phyloP scores from a whole-genome alignment of 2,113 vertebrate genomes.

The Poeciliopsis turrubarensis region DNA sequence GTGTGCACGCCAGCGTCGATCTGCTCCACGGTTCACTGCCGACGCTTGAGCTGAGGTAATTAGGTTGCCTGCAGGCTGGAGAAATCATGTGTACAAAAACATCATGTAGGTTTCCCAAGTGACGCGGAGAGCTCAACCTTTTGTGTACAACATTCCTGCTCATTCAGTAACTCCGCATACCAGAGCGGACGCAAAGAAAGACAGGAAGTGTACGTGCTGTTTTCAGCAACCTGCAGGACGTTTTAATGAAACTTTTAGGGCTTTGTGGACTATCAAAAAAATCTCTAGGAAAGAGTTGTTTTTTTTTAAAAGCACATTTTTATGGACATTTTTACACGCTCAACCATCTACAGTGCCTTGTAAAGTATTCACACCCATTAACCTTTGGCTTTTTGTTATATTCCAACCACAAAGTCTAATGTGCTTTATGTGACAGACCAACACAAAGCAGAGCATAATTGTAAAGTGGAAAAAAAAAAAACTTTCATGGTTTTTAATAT shows the following conservation, averaged over 20 bases:
- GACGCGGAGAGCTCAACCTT: constrained; percentile 72
- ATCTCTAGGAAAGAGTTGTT: background rate
- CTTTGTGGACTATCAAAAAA: constrained; percentile 2
- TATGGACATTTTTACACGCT: background rate
- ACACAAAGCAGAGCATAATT: background rate
- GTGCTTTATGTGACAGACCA: background rate
- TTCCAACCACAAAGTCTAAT: background rate
- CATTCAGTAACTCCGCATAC: constrained; percentile 68
- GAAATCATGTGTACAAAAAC: constrained; percentile 78
- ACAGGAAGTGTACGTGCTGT: constrained; percentile 59
- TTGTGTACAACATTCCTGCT: constrained; percentile 72
- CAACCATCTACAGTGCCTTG: background rate
- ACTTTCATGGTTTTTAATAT: background rate
- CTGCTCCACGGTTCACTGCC: constrained; percentile 55
- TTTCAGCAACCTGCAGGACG: constrained; percentile 48
- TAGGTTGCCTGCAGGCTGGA: constrained; percentile 71
- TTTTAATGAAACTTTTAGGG: constrained; percentile 48
- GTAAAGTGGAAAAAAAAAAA: background rate
- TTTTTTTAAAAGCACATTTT: background rate
- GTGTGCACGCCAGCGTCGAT: constrained; percentile 45
- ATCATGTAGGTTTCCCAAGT: constrained; percentile 76
- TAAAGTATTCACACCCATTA: background rate
- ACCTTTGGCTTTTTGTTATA: background rate
- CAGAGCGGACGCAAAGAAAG: constrained; percentile 44
- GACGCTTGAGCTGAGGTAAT: constrained; percentile 71